phyloP scores from a whole-genome alignment of 2,797 vertebrate species.

The Eleutherodactylus coqui region DNA sequence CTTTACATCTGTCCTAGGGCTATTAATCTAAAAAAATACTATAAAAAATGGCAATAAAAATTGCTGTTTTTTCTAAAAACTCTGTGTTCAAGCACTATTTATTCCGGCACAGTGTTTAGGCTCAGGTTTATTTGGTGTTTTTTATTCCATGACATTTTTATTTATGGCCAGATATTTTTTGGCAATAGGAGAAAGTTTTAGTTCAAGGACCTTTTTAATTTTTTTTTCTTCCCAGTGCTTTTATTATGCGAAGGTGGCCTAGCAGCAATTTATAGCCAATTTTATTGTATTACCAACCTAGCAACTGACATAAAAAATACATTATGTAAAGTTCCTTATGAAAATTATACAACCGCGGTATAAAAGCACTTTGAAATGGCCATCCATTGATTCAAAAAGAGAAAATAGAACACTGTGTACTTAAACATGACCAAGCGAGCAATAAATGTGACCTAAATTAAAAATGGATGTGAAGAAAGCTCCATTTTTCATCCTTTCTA shows the following conservation, averaged over 20 bases:
- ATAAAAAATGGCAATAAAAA: too few species aligned
- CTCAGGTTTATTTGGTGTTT: neutral
- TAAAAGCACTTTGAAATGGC: conserved; percentile 5
- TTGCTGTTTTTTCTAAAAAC: too few species aligned
- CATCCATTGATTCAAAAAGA: neutral
- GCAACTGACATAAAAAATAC: neutral
- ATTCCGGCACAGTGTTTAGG: too few species aligned
- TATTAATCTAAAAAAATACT: too few species aligned
- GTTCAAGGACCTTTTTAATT: too few species aligned
- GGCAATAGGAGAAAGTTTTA: too few species aligned
- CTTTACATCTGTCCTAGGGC: too few species aligned
- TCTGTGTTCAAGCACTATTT: too few species aligned
- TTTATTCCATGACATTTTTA: neutral
- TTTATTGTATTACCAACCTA: neutral
- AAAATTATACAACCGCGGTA: neutral
- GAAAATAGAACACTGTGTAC: neutral
- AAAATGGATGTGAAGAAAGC: neutral
- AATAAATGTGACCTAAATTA: conserved; percentile 11
- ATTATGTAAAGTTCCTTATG: neutral
- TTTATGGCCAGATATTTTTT: too few species aligned
- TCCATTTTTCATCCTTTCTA: conserved; percentile 8
- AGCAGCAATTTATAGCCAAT: neutral
- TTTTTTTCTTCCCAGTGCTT: too few species aligned
- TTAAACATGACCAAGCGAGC: conserved; percentile 3
- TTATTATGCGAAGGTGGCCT: neutral